Conservation (phyloP, 1,140 invertebrate genomes). For the Maniola jurtina region DNA sequence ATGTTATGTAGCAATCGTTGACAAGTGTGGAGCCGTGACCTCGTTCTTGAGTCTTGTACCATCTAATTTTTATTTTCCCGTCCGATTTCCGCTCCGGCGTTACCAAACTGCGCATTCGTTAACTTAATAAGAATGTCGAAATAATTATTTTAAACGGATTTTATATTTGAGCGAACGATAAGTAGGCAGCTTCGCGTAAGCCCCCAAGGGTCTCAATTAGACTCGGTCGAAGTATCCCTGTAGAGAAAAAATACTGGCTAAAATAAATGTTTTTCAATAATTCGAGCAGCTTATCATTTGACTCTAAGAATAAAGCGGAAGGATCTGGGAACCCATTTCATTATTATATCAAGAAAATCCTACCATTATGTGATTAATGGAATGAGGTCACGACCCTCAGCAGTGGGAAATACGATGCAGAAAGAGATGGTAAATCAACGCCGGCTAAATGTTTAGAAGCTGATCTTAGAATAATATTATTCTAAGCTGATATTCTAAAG, state of each 20-base stretch:
- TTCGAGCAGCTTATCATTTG: background rate
- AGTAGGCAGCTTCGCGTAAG: background rate
- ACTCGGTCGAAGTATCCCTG: background rate
- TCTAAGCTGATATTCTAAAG: too few relatives aligned
- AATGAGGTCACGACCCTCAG: too few relatives aligned
- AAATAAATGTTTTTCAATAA: background rate
- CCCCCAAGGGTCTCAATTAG: background rate
- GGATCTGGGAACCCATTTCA: too few relatives aligned
- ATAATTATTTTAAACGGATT: background rate
- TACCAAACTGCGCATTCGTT: background rate
- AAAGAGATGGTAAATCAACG: too few relatives aligned
- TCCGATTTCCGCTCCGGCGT: slow-evolving; percentile 15
- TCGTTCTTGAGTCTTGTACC: slow-evolving; percentile 26
- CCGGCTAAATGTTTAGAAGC: too few relatives aligned
- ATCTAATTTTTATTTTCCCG: slow-evolving; percentile 52
- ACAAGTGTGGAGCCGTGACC: slow-evolving; percentile 51
- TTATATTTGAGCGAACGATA: background rate
- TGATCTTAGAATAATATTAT: too few relatives aligned
- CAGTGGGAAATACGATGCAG: too few relatives aligned
- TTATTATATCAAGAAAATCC: too few relatives aligned
- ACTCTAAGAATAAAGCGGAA: too few relatives aligned
- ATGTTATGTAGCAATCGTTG: slow-evolving; percentile 42
- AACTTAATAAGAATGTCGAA: background rate
- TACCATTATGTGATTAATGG: too few relatives aligned
- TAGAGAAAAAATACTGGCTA: background rate